Evolutionary conservation across 2,888 invertebrate genomes (phyloP).

Genomic region (Apotomis capreana): DNA sequence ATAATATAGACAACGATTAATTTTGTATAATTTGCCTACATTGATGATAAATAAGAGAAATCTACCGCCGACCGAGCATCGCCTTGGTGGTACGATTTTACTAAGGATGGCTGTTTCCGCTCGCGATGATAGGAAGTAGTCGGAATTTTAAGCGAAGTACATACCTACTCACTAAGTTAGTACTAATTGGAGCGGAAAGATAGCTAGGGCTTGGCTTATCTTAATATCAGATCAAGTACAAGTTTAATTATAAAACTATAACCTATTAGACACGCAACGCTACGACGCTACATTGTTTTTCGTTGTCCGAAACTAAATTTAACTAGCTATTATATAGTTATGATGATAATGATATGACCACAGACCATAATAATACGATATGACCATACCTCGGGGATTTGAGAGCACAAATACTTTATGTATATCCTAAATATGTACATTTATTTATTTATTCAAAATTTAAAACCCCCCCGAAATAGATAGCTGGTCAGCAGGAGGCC

Average conservation of each 20-base stretch:
- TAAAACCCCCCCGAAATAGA: too few species aligned
- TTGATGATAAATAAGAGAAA: conserved; percentile 30
- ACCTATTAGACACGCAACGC: not conserved
- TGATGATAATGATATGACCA: too few species aligned
- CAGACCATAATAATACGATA: too few species aligned
- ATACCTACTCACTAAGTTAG: not conserved
- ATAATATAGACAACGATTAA: not conserved
- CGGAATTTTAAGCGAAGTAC: conserved; percentile 24
- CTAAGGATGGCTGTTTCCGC: conserved; percentile 36
- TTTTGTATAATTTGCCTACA: not conserved
- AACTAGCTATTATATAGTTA: too few species aligned
- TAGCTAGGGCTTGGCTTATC: not conserved
- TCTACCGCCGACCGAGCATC: conserved; percentile 13
- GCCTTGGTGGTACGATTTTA: conserved; percentile 29
- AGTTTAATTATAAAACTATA: too few species aligned
- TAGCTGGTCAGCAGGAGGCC: too few species aligned
- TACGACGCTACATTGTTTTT: too few species aligned
- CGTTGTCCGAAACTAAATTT: too few species aligned
- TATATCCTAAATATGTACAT: too few species aligned
- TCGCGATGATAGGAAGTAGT: conserved; percentile 26
- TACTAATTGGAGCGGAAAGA: conserved; percentile 35
- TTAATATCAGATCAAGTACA: not conserved
- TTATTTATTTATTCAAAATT: too few species aligned
- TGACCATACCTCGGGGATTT: too few species aligned
- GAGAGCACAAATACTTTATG: too few species aligned